These are phyloP conservation scores for Alcedo quadribrachys DNA, from an alignment of 2,797 vertebrate species.

Conservation along the genomic window DNA sequence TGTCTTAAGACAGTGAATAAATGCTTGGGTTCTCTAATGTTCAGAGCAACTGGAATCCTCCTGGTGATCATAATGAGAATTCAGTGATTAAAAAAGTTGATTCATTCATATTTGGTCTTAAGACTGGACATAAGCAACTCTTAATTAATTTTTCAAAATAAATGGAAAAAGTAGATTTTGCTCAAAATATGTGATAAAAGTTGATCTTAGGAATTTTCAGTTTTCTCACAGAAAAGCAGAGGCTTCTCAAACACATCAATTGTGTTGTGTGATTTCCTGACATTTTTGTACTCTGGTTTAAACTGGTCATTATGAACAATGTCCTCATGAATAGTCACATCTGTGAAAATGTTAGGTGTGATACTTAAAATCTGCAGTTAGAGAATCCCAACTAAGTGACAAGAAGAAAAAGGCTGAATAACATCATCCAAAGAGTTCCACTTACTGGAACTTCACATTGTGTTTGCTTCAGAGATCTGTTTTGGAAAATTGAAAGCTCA, in stretches of 20 bases:
- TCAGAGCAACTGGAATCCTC: background rate
- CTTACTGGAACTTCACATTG: constrained; percentile 5
- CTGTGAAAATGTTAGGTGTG: background rate
- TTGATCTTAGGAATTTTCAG: background rate
- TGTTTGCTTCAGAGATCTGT: background rate
- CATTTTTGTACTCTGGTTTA: background rate
- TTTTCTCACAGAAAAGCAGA: background rate
- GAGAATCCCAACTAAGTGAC: constrained; percentile 5
- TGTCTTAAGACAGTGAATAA: background rate
- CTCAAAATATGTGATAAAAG: background rate
- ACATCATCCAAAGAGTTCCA: constrained; percentile 4
- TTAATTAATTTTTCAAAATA: background rate
- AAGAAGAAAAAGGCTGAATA: background rate
- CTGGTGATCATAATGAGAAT: background rate
- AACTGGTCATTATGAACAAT: background rate
- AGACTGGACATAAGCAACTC: background rate
- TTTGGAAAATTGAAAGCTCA: background rate
- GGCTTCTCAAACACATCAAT: background rate
- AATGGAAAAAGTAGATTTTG: background rate
- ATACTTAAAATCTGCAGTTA: background rate
- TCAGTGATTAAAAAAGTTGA: background rate
- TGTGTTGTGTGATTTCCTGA: background rate
- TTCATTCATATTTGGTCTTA: background rate
- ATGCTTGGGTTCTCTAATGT: background rate
- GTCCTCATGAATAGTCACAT: background rate